These are phyloP conservation scores for Drosophila stalkeri DNA, from an alignment of 2,888 invertebrate species.

Conservation along the genomic window DNA sequence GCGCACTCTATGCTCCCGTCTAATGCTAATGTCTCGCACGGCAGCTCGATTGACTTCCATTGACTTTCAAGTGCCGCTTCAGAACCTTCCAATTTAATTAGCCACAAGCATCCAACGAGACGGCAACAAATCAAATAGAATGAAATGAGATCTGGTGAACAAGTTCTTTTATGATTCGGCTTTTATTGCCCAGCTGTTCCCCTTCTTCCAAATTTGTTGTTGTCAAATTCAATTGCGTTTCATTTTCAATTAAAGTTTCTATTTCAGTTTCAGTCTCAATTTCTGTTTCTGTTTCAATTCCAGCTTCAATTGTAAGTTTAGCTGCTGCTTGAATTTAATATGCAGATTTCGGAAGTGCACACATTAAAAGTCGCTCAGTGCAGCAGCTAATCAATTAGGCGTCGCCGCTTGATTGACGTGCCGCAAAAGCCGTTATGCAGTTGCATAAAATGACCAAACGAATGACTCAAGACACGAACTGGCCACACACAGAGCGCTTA, in stretches of 20 bases:
- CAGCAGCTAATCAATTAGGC: constrained; percentile 53
- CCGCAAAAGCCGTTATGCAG: constrained; percentile 23
- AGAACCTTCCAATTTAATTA: constrained; percentile 66
- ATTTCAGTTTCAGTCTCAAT: constrained; percentile 26
- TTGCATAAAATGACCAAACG: constrained; percentile 41
- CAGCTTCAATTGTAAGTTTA: constrained; percentile 21
- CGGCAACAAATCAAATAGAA: neutral
- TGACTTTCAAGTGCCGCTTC: constrained; percentile 76
- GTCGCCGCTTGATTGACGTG: constrained; percentile 65
- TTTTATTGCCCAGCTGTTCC: constrained; percentile 21
- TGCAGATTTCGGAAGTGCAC: constrained; percentile 71
- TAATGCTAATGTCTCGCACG: constrained; percentile 2
- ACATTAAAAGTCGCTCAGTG: constrained; percentile 13
- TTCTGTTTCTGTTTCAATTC: neutral
- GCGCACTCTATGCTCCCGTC: constrained; percentile 29
- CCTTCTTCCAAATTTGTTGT: constrained; percentile 12
- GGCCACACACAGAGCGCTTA: constrained; percentile 64
- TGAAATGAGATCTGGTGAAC: constrained; percentile 21
- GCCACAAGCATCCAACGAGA: constrained; percentile 57
- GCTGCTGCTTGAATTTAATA: constrained; percentile 35
- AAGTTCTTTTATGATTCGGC: constrained; percentile 39
- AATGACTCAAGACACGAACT: constrained; percentile 78
- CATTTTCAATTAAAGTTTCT: constrained; percentile 27
- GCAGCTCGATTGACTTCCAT: constrained; percentile 58
- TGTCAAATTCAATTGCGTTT: constrained; percentile 40